Evolutionary conservation across 2,888 invertebrate species (phyloP).

Genomic region (Acleris holmiana): DNA sequence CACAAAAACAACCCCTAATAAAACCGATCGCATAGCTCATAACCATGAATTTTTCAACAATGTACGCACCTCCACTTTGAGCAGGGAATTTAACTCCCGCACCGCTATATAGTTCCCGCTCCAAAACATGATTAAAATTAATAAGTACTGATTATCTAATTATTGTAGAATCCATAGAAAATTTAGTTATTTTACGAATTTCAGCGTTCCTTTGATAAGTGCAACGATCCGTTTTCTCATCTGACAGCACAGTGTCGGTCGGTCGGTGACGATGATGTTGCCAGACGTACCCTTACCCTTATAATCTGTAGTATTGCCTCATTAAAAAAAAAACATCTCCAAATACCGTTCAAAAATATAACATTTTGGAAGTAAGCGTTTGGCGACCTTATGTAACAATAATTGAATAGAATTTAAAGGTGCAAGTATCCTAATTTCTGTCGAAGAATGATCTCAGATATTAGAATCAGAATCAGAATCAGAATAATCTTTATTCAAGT

Average conservation of each 20-base stretch:
- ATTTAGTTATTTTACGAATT: conserved; percentile 63
- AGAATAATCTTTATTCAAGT: too few relatives aligned
- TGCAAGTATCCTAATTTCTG: too few relatives aligned
- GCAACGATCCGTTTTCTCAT: conserved; percentile 75
- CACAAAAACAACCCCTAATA: conserved; percentile 48
- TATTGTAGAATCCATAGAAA: conserved; percentile 78
- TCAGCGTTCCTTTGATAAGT: conserved; percentile 65
- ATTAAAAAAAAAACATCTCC: neutral
- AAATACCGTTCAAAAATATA: neutral
- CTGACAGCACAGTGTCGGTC: conserved; percentile 46
- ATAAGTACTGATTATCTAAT: conserved; percentile 67
- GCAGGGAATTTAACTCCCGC: conserved; percentile 90
- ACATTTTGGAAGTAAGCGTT: too few relatives aligned
- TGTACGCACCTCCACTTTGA: conserved; percentile 89
- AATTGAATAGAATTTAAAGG: too few relatives aligned
- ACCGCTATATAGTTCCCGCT: conserved; percentile 89
- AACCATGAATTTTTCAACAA: conserved; percentile 73
- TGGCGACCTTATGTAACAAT: too few relatives aligned
- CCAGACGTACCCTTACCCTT: too few relatives aligned
- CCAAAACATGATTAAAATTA: conserved; percentile 91
- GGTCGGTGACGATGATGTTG: too few relatives aligned
- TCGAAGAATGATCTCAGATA: too few relatives aligned
- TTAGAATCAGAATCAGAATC: too few relatives aligned
- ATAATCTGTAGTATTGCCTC: conserved; percentile 16
- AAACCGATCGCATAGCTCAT: conserved; percentile 56